A percentile compares a stretch with the other conserved stretches of the same genome.
Evolutionary conservation across 2,888 invertebrate species (phyloP).

Genomic region (Diploptera punctata): DNA sequence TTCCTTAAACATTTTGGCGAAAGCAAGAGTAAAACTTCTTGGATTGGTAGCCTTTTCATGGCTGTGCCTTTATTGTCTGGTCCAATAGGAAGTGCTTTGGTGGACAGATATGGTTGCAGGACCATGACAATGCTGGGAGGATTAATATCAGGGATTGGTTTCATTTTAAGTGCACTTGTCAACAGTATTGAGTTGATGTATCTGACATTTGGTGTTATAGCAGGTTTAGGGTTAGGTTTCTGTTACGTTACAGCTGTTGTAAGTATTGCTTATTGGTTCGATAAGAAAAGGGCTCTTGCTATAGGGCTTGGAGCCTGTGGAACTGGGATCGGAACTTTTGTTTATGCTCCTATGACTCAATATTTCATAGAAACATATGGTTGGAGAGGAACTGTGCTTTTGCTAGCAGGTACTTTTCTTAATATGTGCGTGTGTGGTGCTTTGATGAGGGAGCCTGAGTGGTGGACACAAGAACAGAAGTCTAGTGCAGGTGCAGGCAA

Average conservation of each 20-base stretch:
- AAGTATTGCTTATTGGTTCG: slow-evolving; percentile 92
- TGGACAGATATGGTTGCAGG: slow-evolving; percentile 83
- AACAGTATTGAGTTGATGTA: slow-evolving; percentile 79
- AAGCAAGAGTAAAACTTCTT: slow-evolving; percentile 84
- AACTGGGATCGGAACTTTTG: slow-evolving; percentile 87
- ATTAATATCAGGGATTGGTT: slow-evolving; percentile 64
- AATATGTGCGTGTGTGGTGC: slow-evolving; percentile 87
- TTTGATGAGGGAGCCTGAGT: slow-evolving; percentile 87
- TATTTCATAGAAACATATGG: slow-evolving; percentile 78
- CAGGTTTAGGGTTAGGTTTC: slow-evolving; percentile 82
- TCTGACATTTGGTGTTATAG: slow-evolving; percentile 84
- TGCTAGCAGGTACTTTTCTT: slow-evolving; percentile 83
- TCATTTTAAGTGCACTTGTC: slow-evolving; percentile 71
- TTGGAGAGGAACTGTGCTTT: slow-evolving; percentile 84
- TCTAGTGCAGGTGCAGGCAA: slow-evolving; percentile 49
- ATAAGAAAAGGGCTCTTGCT: slow-evolving; percentile 84
- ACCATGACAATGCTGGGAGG: slow-evolving; percentile 55
- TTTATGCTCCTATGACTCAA: slow-evolving; percentile 86
- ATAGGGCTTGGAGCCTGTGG: slow-evolving; percentile 89
- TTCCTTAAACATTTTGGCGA: slow-evolving; percentile 81
- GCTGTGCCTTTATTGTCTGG: slow-evolving; percentile 73
- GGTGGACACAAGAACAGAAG: slow-evolving; percentile 71
- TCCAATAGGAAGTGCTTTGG: slow-evolving; percentile 78
- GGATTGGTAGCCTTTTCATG: slow-evolving; percentile 90
- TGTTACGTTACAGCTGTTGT: slow-evolving; percentile 92